Base-by-base conservation (phyloP, 1,140 invertebrate species). In the Lysiphlebus fabarum region DNA sequence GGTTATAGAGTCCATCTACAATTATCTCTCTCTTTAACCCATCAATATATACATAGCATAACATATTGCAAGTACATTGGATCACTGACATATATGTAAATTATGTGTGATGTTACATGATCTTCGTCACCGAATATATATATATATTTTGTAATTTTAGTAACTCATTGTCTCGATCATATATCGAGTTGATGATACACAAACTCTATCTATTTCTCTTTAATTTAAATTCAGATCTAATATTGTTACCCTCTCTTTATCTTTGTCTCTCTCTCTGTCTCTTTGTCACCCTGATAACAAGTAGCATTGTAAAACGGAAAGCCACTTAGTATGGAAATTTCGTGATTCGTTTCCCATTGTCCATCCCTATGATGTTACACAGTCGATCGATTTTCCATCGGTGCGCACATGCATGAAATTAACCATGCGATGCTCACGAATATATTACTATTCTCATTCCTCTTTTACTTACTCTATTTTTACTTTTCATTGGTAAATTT, bases 301-400 rank as follows among this genome's bases (percentile, higher is more conserved):
- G 47, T 49, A 11, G 5, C 33, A 69, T 67, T 70, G 68, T 69
- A 57, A 44, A 57, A 47, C 62, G 61, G 63, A 62, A 69, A 70
- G 69, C 66, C 69, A 69, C 65, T 71, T 70, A 71, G 69, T 71
- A 71, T 71, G 69, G 63, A 70, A 71, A 71, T 71, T 71, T 70
- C 65, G 68, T 71, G 70, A 71, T 70, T 71, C 70, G 68, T 70
- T 70, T 67, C 68, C 69, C 68, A 70, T 71, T 71, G 69, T 70
- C 63, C 63, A 63, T 50, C 58, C 65, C 49, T 70, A 66, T 70
- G 68, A 70, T 70, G 68, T 68, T 61, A 50, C 62, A 64, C 62
- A 60, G 48, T 62, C 65, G 64, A 70, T 70, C 69, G 61, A 68
- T 69, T 66, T 62, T 62, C 62, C 64, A 61, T 69, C 59, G 66